Evolutionary conservation across 2,888 invertebrate genomes (phyloP).

Genomic region (Pyrocoelia pectoralis): DNA sequence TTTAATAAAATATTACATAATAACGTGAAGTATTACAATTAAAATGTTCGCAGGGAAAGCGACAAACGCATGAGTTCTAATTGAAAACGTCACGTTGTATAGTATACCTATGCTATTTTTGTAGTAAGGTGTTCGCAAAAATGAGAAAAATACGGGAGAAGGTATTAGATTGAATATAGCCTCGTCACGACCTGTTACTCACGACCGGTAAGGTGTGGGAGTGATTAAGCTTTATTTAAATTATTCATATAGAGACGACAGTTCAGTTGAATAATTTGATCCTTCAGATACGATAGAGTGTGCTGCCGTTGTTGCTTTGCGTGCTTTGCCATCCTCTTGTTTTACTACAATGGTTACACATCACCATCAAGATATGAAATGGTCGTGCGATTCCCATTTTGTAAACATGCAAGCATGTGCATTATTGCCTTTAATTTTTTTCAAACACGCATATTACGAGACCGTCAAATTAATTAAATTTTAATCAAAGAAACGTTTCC

Average conservation of each 20-base stretch:
- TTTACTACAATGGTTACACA: conserved; percentile 26
- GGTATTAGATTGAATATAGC: conserved; percentile 16
- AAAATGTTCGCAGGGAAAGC: too few relatives aligned
- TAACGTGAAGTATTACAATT: too few relatives aligned
- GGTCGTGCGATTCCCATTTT: conserved; percentile 17
- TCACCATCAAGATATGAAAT: conserved; percentile 23
- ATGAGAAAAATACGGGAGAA: background rate
- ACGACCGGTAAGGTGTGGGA: conserved; percentile 49
- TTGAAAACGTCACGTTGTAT: too few relatives aligned
- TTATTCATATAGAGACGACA: conserved; percentile 48
- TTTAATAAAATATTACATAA: too few relatives aligned
- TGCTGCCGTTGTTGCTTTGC: conserved; percentile 30
- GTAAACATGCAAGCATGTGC: conserved; percentile 10
- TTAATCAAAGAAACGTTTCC: background rate
- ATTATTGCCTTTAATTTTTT: background rate
- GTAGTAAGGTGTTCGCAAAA: background rate
- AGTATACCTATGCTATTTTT: too few relatives aligned
- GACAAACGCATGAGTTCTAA: too few relatives aligned
- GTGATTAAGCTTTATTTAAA: conserved; percentile 52
- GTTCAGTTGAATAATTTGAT: conserved; percentile 47
- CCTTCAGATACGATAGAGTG: conserved; percentile 36
- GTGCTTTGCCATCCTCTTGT: conserved; percentile 35
- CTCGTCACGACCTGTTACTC: conserved; percentile 44
- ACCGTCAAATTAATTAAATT: background rate
- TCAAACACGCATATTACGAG: background rate